phyloP scores from a whole-genome alignment of 2,797 vertebrate genomes.

The Sebastolobus alascanus region DNA sequence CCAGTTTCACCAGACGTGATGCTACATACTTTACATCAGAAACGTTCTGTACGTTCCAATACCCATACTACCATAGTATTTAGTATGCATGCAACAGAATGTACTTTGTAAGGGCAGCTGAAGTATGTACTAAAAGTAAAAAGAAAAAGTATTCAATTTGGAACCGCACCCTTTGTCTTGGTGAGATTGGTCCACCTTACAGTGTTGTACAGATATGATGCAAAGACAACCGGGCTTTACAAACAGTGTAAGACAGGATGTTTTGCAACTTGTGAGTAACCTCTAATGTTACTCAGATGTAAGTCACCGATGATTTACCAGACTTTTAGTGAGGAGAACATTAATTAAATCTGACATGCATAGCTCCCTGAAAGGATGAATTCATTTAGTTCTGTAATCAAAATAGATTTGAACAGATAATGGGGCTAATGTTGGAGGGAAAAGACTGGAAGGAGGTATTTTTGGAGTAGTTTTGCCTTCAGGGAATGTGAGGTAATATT shows the following conservation, averaged over 20 bases:
- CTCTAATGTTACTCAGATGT: constrained; percentile 9
- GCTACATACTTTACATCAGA: not conserved
- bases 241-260: not conserved
- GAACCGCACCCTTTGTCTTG: not conserved
- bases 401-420: constrained; percentile 56
- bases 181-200: not conserved
- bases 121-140: no score
- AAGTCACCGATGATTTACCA: constrained; percentile 25
- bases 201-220: not conserved
- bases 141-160: no score
- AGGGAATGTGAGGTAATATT: constrained; percentile 49
- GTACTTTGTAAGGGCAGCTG: no score
- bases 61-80: no score
- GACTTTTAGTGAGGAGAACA: constrained; percentile 15
- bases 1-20: constrained; percentile 8
- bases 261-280: constrained; percentile 21
- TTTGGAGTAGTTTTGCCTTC: constrained; percentile 31
- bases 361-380: constrained; percentile 44
- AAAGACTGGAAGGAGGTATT: constrained; percentile 38
- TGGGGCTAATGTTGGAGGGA: constrained; percentile 33
- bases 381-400: constrained; percentile 57
- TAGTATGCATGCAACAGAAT: no score
- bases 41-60: no score
- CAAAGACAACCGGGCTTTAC: not conserved
- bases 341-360: constrained; percentile 53